A percentile compares a stretch with the other conserved stretches of the same genome.
phyloP scores from a whole-genome alignment of 1,140 invertebrate species.

The Pseudoatta argentina region DNA sequence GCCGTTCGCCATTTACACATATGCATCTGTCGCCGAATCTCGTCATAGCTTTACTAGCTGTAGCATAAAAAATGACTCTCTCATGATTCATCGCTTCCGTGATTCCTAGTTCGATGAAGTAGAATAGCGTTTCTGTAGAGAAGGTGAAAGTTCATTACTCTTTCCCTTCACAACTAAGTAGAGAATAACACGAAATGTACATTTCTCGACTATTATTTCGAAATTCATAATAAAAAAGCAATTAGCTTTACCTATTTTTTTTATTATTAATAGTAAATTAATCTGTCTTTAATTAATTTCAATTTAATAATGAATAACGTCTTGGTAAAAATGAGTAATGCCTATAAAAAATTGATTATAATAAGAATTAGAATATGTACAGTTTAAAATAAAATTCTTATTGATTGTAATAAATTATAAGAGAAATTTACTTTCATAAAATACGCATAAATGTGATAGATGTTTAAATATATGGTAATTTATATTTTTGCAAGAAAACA shows the following conservation, averaged over 20 bases:
- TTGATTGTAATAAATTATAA: neutral
- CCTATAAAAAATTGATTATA: neutral
- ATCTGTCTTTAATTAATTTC: neutral
- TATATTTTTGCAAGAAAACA: neutral
- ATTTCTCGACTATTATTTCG: neutral
- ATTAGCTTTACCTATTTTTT: neutral
- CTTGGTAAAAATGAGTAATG: too few relatives aligned
- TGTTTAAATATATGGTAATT: neutral
- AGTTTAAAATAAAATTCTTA: too few relatives aligned
- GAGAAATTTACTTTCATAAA: neutral
- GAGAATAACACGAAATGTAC: neutral
- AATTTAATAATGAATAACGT: neutral
- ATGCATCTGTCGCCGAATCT: slow-evolving; percentile 62
- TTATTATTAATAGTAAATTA: neutral
- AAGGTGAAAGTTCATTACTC: slow-evolving; percentile 3
- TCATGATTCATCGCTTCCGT: slow-evolving; percentile 46
- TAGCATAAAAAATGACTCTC: slow-evolving; percentile 53
- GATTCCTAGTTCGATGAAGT: slow-evolving; percentile 13
- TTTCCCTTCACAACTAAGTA: slow-evolving; percentile 1
- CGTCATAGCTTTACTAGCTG: slow-evolving; percentile 64
- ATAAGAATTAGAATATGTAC: too few relatives aligned
- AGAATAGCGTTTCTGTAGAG: slow-evolving; percentile 54
- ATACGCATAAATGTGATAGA: neutral
- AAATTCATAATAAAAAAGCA: neutral
- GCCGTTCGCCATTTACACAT: slow-evolving; percentile 63